Evolutionary conservation across 2,113 vertebrate genomes (phyloP).

Genomic region (Python bivittatus): DNA sequence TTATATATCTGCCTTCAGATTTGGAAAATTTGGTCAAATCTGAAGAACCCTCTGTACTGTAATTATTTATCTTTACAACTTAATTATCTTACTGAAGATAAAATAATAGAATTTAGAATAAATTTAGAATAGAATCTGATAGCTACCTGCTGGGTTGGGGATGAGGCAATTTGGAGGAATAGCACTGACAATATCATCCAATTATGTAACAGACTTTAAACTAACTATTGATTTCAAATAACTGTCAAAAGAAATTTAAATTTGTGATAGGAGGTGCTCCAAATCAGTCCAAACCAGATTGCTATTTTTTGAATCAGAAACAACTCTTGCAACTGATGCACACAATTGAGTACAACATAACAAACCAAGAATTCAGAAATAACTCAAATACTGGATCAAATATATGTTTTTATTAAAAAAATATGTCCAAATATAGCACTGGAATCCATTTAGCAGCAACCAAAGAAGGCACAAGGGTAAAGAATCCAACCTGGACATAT

Average conservation of each 20-base stretch:
- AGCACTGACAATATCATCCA: not conserved
- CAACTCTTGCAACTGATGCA: not conserved
- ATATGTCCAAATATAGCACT: conserved; percentile 43
- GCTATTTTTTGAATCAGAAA: not conserved
- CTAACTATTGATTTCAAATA: not conserved
- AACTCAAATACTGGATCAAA: conserved; percentile 26
- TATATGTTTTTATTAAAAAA: conserved; percentile 44
- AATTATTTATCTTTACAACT: not conserved
- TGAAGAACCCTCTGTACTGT: not conserved
- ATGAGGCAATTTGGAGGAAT: not conserved
- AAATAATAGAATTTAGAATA: not conserved
- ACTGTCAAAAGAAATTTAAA: not conserved
- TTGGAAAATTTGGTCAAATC: not conserved
- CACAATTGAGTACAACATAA: not conserved
- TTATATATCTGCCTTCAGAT: not conserved
- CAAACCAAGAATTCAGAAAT: not conserved
- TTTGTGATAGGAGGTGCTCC: not conserved
- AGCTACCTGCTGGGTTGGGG: not conserved
- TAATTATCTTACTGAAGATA: not conserved
- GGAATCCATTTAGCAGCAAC: conserved; percentile 63
- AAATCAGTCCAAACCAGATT: not conserved
- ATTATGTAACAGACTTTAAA: not conserved
- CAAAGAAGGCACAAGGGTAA: conserved; percentile 52
- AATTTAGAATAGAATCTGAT: no score
- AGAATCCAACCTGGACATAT: conserved; percentile 46